Percentiles rank a stretch among this genome's conserved stretches.
Evolutionary conservation across 92 coral and sea anemone genomes (phyloP).

Genomic region (Epizoanthus scotinus): DNA sequence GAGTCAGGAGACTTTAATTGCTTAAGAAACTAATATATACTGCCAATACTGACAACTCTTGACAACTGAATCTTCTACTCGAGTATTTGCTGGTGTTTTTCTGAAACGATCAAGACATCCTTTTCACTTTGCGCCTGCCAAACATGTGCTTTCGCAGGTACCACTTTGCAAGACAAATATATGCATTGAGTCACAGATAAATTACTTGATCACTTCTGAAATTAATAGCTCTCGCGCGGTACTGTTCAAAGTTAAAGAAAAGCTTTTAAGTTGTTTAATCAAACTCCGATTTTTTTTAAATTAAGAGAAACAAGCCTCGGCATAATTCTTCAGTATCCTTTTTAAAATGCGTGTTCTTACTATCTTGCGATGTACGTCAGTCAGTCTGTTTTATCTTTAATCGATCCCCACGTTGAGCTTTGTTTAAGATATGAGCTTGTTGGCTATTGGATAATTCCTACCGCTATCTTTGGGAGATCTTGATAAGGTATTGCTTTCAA

Average conservation of each 20-base stretch:
- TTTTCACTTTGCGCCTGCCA: neutral
- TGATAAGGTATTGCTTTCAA: slow-evolving; percentile 5
- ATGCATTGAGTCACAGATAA: no score
- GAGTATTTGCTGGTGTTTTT: slow-evolving; percentile 2
- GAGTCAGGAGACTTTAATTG: slow-evolving; percentile 12
- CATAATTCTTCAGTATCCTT: neutral
- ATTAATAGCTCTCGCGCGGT: no score
- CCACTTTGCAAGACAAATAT: neutral
- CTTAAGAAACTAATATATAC: neutral
- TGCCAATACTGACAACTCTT: slow-evolving; percentile 21
- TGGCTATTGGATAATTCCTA: neutral
- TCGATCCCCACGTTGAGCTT: neutral
- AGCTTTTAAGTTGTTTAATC: neutral
- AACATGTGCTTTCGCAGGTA: slow-evolving; percentile 15
- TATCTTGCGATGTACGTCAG: no score
- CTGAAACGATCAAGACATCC: neutral
- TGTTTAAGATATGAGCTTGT: neutral
- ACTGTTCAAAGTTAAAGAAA: neutral
- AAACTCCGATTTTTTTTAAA: neutral
- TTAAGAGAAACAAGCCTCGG: neutral
- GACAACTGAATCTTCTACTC: slow-evolving; percentile 1
- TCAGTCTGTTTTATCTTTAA: neutral
- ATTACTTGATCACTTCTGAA: no score
- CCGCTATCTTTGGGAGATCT: slow-evolving; percentile 14
- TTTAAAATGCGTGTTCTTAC: neutral